phyloP scores from a whole-genome alignment of 2,113 vertebrate genomes.

The Sardina pilchardus region DNA sequence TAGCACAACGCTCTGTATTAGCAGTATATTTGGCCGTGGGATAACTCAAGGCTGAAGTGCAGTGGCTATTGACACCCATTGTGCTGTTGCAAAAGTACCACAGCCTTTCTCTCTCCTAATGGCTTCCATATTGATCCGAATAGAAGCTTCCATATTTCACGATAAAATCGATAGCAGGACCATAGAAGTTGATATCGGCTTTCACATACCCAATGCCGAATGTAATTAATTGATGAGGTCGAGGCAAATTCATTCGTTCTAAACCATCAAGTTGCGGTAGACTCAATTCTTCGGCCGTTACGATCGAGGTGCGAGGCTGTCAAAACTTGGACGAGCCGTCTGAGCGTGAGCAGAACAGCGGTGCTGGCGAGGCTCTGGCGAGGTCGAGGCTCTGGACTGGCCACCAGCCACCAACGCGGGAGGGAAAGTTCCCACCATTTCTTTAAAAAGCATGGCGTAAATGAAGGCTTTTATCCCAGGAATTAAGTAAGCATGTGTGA shows the following conservation, averaged over 20 bases:
- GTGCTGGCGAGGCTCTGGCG: background rate
- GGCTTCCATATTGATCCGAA: conserved; percentile 4
- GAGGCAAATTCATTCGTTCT: background rate
- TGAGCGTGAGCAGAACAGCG: background rate
- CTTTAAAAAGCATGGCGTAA: background rate
- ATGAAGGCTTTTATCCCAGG: background rate
- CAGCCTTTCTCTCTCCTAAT: background rate
- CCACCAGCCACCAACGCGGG: background rate
- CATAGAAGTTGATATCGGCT: conserved; percentile 11
- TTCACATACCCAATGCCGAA: conserved; percentile 10
- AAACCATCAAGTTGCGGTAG: background rate
- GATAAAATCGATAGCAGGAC: background rate
- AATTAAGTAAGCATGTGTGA: background rate
- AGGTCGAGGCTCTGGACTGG: background rate
- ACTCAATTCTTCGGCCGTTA: background rate
- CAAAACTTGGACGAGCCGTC: background rate
- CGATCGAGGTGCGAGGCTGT: background rate
- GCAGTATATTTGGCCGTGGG: background rate
- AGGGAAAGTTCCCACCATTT: background rate
- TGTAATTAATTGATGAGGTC: conserved; percentile 17
- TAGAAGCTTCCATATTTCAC: conserved; percentile 11
- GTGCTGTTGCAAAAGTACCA: background rate
- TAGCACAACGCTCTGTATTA: background rate
- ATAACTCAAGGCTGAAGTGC: conserved; percentile 8
- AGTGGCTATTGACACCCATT: background rate